Base-by-base conservation (phyloP, 1,140 invertebrate species). In the Papilio glaucus region DNA sequence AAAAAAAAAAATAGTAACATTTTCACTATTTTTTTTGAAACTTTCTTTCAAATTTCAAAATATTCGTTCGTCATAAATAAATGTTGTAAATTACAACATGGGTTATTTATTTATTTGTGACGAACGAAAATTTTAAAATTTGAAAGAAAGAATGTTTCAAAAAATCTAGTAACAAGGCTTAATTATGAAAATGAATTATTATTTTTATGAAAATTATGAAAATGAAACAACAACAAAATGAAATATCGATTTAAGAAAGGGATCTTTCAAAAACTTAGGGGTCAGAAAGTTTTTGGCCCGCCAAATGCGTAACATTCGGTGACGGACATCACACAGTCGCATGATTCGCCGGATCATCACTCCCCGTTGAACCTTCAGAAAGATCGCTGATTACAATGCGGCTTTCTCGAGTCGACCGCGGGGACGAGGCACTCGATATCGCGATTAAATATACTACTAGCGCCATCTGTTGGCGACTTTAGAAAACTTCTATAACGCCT, bases 261-360 rank as follows among this genome's bases (percentile, higher is more conserved):
- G 67, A 69, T 69, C 67, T 69, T 79, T 82, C 72, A 76, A 74
- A 80, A 81, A 80, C 72, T 15, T 84, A 79, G 81, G 85, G 86
- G 86, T 89, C 87, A 88, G 85, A 76, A 76, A 76, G 83, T 78
- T 83, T 89, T 91, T 83, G 63, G 89, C 86, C 89, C 89, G 79
- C 82, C 78, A 37, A 72, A 83, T 76, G 88, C 88, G 89, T 91
- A 91, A 91, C 89, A 91, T 39, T 87, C 78, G 88, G 85, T 38
- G 68, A 72, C 82, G 89, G 88, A 90, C 89, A 21, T 91, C 89
- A 86, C 75, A 72, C 87, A 89, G 80, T 68, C 81, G 83, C 77
- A 74, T 85, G 86, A 72, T 72, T 18, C 77, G 77, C 79, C 89
- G 87, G 77, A 89, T 91, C 89, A 91, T 91, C 89, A 91, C 84